These are phyloP conservation scores for Metallyticus violacea DNA, from an alignment of 2,888 invertebrate genomes.

Conservation along the genomic window DNA sequence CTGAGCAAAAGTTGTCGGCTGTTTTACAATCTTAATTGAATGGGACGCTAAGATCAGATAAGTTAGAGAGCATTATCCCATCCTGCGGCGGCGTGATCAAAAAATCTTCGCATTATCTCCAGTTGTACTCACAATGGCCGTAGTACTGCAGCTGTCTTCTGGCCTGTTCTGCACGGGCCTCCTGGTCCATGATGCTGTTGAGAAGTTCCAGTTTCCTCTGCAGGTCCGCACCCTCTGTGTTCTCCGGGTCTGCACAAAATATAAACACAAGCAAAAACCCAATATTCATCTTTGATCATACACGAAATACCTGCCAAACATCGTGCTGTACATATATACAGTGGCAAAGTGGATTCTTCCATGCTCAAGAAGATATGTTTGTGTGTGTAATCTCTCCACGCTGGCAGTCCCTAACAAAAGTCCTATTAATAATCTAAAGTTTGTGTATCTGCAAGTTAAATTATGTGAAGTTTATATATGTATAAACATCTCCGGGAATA, in stretches of 20 bases:
- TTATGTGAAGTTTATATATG: too few relatives aligned
- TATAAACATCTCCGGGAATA: too few relatives aligned
- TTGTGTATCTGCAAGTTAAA: too few relatives aligned
- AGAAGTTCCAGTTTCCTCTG: slow-evolving; percentile 87
- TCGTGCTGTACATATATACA: not conserved
- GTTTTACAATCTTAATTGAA: too few relatives aligned
- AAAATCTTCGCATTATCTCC: too few relatives aligned
- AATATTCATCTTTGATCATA: slow-evolving; percentile 26
- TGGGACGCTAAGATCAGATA: too few relatives aligned
- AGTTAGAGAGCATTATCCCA: too few relatives aligned
- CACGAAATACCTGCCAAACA: slow-evolving; percentile 40
- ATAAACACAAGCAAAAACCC: slow-evolving; percentile 38
- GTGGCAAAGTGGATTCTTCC: not conserved
- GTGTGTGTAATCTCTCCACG: not conserved
- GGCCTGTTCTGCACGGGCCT: slow-evolving; percentile 72
- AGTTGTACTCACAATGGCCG: slow-evolving; percentile 70
- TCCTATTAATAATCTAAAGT: too few relatives aligned
- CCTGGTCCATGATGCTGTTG: slow-evolving; percentile 88
- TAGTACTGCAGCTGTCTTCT: slow-evolving; percentile 74
- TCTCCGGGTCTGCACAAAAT: slow-evolving; percentile 71
- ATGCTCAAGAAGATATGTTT: not conserved
- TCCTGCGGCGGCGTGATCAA: too few relatives aligned
- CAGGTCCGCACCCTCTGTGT: slow-evolving; percentile 80
- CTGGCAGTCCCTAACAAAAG: too few relatives aligned
- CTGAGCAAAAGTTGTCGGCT: too few relatives aligned